Evolutionary conservation across 1,140 invertebrate genomes (phyloP).

Genomic region (Zaprionus gabonicus): DNA sequence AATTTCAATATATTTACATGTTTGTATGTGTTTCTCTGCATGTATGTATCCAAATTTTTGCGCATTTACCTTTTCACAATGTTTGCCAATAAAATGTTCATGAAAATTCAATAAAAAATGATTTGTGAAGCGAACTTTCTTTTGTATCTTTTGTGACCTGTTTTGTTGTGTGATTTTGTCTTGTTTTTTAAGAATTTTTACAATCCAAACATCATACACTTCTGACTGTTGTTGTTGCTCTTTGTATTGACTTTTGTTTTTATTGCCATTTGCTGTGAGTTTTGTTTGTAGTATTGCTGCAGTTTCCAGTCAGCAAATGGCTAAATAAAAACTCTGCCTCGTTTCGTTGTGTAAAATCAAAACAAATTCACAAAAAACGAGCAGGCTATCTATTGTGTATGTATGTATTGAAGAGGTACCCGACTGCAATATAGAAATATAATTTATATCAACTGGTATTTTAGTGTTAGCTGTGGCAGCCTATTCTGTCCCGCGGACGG

Average conservation of each 20-base stretch:
- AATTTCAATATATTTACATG: slow-evolving; percentile 45
- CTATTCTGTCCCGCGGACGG: background rate
- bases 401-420: slow-evolving; percentile 40
- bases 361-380: slow-evolving; percentile 62
- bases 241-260: slow-evolving; percentile 49
- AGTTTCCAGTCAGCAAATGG: slow-evolving; percentile 62
- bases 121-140: slow-evolving; percentile 61
- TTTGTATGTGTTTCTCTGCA: slow-evolving; percentile 27
- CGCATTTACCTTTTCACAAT: slow-evolving; percentile 68
- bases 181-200: slow-evolving; percentile 59
- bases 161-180: slow-evolving; percentile 14
- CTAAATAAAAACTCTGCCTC: slow-evolving; percentile 66
- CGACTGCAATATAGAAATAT: slow-evolving; percentile 70
- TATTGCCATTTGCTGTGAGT: slow-evolving; percentile 34
- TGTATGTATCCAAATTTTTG: slow-evolving; percentile 42
- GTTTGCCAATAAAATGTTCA: slow-evolving; percentile 80
- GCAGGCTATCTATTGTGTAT: slow-evolving; percentile 27
- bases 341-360: slow-evolving; percentile 69
- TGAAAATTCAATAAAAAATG: slow-evolving; percentile 82
- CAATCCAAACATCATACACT: slow-evolving; percentile 33
- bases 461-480: slow-evolving; percentile 53
- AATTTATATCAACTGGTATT: slow-evolving; percentile 73
- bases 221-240: slow-evolving; percentile 8
- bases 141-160: background rate
- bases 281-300: slow-evolving; percentile 61